A percentile compares a stretch with the other conserved stretches of the same genome.
phyloP scores from a whole-genome alignment of 2,113 vertebrate species.

The Rhombomys opimus region DNA sequence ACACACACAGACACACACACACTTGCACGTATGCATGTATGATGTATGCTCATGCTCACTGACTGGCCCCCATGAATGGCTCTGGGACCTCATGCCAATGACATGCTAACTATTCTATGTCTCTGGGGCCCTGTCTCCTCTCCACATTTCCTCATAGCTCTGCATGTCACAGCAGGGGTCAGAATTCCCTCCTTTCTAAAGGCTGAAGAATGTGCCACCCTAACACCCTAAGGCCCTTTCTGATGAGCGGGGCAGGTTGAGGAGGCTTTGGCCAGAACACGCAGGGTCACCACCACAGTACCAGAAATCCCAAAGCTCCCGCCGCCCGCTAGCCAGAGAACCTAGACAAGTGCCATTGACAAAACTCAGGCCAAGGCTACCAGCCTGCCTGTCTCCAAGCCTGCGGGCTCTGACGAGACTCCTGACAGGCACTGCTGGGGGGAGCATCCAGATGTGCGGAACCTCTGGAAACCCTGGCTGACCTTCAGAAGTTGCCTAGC shows the following conservation, averaged over 20 bases:
- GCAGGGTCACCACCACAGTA: rapidly evolving
- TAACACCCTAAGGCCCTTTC: neutral
- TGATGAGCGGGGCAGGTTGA: neutral
- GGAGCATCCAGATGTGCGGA: neutral
- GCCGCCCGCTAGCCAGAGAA: neutral
- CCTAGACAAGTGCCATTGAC: neutral
- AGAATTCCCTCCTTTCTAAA: neutral
- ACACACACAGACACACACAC: neutral
- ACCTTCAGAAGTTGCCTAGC: neutral
- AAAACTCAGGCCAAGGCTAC: neutral
- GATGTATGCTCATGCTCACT: neutral
- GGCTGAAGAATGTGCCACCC: neutral
- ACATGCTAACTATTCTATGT: neutral
- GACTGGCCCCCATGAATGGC: neutral
- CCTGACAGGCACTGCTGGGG: neutral
- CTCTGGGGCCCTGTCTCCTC: neutral
- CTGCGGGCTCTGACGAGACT: neutral
- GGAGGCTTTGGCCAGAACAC: neutral
- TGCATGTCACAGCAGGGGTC: neutral
- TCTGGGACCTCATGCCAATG: neutral
- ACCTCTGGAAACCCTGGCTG: neutral
- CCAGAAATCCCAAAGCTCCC: neutral
- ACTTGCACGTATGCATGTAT: neutral
- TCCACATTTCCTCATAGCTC: neutral
- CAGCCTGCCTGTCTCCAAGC: neutral